phyloP scores from a whole-genome alignment of 2,797 vertebrate species.

The Lagocephalus sceleratus region DNA sequence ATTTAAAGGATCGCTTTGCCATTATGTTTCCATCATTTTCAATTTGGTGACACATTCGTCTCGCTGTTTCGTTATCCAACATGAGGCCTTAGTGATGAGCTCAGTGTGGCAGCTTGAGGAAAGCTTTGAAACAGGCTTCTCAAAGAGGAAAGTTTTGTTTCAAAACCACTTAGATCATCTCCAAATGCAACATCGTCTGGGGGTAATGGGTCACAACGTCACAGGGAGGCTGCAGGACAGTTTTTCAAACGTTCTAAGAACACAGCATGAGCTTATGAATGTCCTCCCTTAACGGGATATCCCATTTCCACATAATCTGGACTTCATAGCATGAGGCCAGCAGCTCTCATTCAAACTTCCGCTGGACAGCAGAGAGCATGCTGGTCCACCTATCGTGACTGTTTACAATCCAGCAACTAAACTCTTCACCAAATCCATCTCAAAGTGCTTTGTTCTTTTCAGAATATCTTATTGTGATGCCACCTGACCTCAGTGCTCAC shows the following conservation, averaged over 20 bases:
- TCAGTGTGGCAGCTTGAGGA: slow-evolving; percentile 19
- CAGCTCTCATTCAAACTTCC: slow-evolving; percentile 55
- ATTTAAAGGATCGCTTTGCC: slow-evolving; percentile 9
- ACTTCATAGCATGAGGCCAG: slow-evolving; percentile 49
- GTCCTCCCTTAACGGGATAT: slow-evolving; percentile 42
- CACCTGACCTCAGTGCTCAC: slow-evolving; percentile 32
- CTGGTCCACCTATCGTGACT: slow-evolving; percentile 56
- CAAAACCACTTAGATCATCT: slow-evolving; percentile 43
- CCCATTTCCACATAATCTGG: slow-evolving; percentile 54
- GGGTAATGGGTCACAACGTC: slow-evolving; percentile 50
- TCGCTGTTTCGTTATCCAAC: slow-evolving; percentile 27
- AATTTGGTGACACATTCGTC: slow-evolving; percentile 24
- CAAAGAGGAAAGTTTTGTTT: slow-evolving; percentile 40
- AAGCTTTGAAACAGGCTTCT: slow-evolving; percentile 29
- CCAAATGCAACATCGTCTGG: slow-evolving; percentile 38
- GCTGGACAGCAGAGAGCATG: slow-evolving; percentile 53
- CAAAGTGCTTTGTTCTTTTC: slow-evolving; percentile 40
- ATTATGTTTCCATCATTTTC: slow-evolving; percentile 26
- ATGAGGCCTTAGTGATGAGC: slow-evolving; percentile 22
- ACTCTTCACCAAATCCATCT: slow-evolving; percentile 32
- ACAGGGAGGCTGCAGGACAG: slow-evolving; percentile 41
- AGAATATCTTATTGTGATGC: slow-evolving; percentile 50
- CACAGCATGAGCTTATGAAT: slow-evolving; percentile 55
- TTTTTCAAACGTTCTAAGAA: slow-evolving; percentile 62
- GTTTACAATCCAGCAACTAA: slow-evolving; percentile 70